Evolutionary conservation across 2,113 vertebrate species (phyloP), one percentile per base, ranked within the genome.

Genomic region (Macrotis lagotis): DNA sequence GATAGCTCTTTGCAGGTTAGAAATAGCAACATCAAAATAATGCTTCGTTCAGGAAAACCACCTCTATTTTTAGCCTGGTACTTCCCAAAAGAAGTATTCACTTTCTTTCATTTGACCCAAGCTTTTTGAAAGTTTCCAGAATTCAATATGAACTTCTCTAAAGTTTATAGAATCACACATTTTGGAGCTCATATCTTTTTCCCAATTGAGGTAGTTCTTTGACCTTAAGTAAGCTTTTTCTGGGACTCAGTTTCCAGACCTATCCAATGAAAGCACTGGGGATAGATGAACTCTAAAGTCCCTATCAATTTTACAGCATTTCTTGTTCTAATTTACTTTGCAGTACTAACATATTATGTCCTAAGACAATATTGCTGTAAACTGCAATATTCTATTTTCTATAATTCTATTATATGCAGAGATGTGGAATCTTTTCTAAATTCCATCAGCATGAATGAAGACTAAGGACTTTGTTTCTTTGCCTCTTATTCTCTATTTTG

Each of bases 1-100:
- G 53, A 91, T 4, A 96, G 66, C 14, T 83, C 37, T 44, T 83
- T 83, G 37, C 66, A 83, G 83, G 91, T 91, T 92, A 96, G 51
- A 96, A 88, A 97, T 66, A 89, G 51, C 90, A 93, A 91, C 51
- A 92, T 97, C 93, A 94, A 96, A 97, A 92, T 95, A 93, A 94
- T 28, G 48, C 50, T 49, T 55, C 49, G 93, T 95, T 91, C 50
- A 53, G 96, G 88, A 94, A 97, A 96, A 88, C 24, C 10, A 8
- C 28, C 55, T 50, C 47, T 96, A 88, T 95, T 91, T 96, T 95
- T 96, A 96, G 89, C 52, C 14, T 74, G 14, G 22, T 11, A 6
- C 94, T 97, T 96, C 95, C 92, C 59, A 22, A 96, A 97, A 96
- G 88, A 53, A 92, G 19, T 83, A 90, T 95, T 59, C 8, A 25